These are phyloP conservation scores for Rhineura floridana DNA, from an alignment of 2,113 vertebrate species.

Conservation along the genomic window DNA sequence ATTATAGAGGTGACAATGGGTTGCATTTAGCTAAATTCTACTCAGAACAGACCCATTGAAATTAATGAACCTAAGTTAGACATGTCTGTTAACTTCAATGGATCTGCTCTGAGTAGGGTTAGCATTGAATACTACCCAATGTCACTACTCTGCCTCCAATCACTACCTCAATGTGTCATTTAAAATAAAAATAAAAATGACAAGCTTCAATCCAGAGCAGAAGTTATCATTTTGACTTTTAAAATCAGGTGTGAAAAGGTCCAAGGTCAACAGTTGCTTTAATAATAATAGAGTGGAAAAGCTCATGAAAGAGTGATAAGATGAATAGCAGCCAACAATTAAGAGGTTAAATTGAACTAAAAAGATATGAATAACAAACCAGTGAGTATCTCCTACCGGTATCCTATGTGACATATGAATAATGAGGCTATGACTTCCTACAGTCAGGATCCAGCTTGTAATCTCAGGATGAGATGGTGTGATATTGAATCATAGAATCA, in stretches of 20 bases:
- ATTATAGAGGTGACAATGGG: too few species aligned
- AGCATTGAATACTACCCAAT: too few species aligned
- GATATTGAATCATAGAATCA: too few species aligned
- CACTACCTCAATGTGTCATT: not conserved
- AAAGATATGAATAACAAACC: not conserved
- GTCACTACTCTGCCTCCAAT: not conserved
- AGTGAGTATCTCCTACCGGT: not conserved
- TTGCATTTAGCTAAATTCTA: too few species aligned
- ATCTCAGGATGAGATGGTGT: not conserved
- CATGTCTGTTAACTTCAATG: too few species aligned
- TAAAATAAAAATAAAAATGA: not conserved
- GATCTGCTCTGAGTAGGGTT: too few species aligned
- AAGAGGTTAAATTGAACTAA: not conserved
- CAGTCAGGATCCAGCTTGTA: not conserved
- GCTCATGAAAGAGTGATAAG: not conserved
- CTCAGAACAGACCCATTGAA: too few species aligned
- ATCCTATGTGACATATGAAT: not conserved
- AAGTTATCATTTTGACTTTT: not conserved
- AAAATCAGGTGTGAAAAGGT: not conserved
- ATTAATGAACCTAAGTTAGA: too few species aligned
- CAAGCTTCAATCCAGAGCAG: not conserved
- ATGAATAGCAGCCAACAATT: not conserved
- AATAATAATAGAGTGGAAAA: not conserved
- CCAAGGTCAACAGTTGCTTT: not conserved
- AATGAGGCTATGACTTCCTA: too few species aligned